Evolutionary conservation across 2,888 invertebrate species (phyloP).

Genomic region (Uropetala carovei): DNA sequence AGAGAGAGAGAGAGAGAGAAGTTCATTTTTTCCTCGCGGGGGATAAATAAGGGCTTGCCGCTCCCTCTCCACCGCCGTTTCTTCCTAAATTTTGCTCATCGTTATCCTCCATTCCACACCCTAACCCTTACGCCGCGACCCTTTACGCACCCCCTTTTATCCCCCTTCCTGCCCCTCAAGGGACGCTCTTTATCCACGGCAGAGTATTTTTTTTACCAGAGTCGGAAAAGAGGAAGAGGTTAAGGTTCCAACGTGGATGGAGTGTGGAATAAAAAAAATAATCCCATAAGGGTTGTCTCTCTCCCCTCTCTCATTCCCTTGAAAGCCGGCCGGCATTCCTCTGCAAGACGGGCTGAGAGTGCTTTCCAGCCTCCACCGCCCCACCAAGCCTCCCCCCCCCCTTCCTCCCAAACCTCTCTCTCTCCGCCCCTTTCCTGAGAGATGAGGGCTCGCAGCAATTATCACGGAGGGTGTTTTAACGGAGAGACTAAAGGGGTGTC

Average conservation of each 20-base stretch:
- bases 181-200: not conserved
- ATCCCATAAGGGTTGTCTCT: too few relatives aligned
- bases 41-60: constrained; percentile 15
- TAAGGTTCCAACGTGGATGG: not conserved
- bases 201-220: not conserved
- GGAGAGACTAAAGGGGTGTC: not conserved
- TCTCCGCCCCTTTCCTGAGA: not conserved
- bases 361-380: too few relatives aligned
- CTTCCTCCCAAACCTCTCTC: too few relatives aligned
- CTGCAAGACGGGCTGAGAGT: not conserved
- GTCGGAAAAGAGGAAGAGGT: not conserved
- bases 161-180: not conserved
- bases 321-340: not conserved
- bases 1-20: not conserved
- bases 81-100: constrained; percentile 32
- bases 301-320: not conserved
- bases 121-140: not conserved
- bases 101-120: not conserved
- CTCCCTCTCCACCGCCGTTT: not conserved
- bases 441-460: constrained; percentile 9
- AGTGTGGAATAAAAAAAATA: too few relatives aligned
- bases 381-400: too few relatives aligned
- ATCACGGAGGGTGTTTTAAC: constrained; percentile 10
- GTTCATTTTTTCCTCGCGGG: not conserved
- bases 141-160: not conserved